These are phyloP conservation scores for Phrixothrix hirtus DNA, from an alignment of 2,888 invertebrate genomes.

Conservation along the genomic window DNA sequence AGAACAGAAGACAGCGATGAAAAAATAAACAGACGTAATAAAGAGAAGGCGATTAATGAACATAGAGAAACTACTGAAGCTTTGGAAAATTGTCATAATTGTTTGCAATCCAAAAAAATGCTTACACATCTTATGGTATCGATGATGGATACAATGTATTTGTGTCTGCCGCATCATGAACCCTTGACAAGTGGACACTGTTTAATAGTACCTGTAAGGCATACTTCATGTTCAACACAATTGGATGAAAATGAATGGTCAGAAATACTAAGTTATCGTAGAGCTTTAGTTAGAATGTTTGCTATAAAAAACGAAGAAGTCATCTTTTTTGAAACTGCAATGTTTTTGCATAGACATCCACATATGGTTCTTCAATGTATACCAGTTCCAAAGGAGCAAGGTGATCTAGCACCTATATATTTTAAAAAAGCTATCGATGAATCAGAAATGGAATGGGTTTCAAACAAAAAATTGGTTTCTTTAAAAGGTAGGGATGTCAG, in stretches of 20 bases:
- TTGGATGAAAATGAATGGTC: slow-evolving; percentile 94
- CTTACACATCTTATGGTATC: slow-evolving; percentile 84
- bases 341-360: slow-evolving; percentile 62
- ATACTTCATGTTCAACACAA: slow-evolving; percentile 76
- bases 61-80: slow-evolving; percentile 70
- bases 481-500: slow-evolving; percentile 73
- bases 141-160: slow-evolving; percentile 79
- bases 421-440: slow-evolving; percentile 98
- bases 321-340: slow-evolving; percentile 89
- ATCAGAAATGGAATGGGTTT: slow-evolving; percentile 92
- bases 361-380: slow-evolving; percentile 91
- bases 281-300: slow-evolving; percentile 79
- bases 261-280: slow-evolving; percentile 81
- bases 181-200: slow-evolving; percentile 87
- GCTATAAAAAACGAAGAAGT: slow-evolving; percentile 73
- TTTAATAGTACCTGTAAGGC: slow-evolving; percentile 81
- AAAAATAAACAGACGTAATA: slow-evolving; percentile 66
- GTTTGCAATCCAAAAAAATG: slow-evolving; percentile 79
- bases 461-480: slow-evolving; percentile 88
- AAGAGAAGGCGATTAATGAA: slow-evolving; percentile 71
- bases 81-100: slow-evolving; percentile 80
- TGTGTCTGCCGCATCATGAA: slow-evolving; percentile 78
- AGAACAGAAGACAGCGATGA: slow-evolving; percentile 65
- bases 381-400: slow-evolving; percentile 80
- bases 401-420: slow-evolving; percentile 91